Evolutionary conservation across 2,113 vertebrate species (phyloP).

Genomic region (Perca fluviatilis): DNA sequence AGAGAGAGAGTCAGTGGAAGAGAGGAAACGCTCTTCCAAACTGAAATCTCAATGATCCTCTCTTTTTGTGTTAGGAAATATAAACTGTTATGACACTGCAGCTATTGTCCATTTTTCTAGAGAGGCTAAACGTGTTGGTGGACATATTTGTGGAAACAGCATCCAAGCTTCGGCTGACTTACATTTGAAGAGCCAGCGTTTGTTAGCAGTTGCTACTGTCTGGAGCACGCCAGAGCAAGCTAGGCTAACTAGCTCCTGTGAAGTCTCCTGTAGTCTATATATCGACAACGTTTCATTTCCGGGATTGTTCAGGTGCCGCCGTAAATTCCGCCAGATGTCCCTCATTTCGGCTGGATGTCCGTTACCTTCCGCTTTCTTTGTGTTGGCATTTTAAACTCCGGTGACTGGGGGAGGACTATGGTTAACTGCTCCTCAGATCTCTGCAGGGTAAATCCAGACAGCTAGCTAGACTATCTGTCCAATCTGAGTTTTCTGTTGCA

Average conservation of each 20-base stretch:
- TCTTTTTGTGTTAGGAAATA: not conserved
- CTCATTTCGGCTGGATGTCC: too few relatives aligned
- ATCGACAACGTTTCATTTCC: too few relatives aligned
- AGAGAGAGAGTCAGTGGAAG: not conserved
- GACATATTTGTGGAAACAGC: not conserved
- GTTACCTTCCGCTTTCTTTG: too few relatives aligned
- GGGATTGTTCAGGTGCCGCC: too few relatives aligned
- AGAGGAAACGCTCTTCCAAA: conserved; percentile 14
- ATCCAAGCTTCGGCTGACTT: not conserved
- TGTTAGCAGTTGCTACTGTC: not conserved
- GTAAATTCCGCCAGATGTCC: too few relatives aligned
- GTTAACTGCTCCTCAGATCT: too few relatives aligned
- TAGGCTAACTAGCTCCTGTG: not conserved
- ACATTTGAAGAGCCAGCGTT: not conserved
- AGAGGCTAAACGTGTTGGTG: not conserved
- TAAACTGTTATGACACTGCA: not conserved
- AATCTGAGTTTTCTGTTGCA: too few relatives aligned
- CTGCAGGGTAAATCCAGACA: too few relatives aligned
- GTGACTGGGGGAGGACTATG: too few relatives aligned
- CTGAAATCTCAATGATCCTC: not conserved
- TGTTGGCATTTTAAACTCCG: too few relatives aligned
- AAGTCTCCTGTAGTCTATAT: too few relatives aligned
- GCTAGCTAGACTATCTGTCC: too few relatives aligned
- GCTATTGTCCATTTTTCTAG: not conserved
- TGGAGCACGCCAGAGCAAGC: not conserved